These are phyloP conservation scores for Eciton burchellii DNA, from an alignment of 1,140 invertebrate genomes.

Conservation along the genomic window DNA sequence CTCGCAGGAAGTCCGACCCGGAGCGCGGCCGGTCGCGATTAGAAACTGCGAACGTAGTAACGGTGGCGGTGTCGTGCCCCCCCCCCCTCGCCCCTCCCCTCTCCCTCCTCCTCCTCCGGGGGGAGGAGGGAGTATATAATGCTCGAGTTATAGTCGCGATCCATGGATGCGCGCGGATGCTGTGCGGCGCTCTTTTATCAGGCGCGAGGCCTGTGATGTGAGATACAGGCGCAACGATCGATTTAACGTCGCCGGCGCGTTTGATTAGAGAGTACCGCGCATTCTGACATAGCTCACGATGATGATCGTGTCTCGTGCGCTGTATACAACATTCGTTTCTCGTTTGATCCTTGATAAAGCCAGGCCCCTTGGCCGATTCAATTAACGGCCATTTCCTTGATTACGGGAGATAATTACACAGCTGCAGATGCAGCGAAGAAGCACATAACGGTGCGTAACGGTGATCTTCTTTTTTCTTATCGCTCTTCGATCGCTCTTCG, in stretches of 20 bases:
- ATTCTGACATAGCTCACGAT: background rate
- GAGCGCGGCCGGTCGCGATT: conserved; percentile 50
- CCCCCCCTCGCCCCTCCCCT: no score
- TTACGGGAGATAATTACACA: conserved; percentile 8
- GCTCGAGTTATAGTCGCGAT: background rate
- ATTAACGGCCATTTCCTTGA: conserved; percentile 38
- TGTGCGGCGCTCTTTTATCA: background rate
- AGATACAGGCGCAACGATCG: background rate
- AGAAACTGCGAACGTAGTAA: background rate
- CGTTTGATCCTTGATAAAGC: conserved; percentile 16
- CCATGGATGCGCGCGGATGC: background rate
- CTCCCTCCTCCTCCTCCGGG: no score
- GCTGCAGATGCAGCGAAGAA: no score
- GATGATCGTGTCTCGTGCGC: background rate
- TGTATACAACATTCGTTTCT: background rate
- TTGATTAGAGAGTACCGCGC: conserved; percentile 24
- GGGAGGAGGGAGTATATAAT: no score
- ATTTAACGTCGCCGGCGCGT: background rate
- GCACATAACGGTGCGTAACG: background rate
- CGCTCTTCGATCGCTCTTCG: no score
- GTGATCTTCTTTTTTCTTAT: background rate
- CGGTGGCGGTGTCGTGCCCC: background rate
- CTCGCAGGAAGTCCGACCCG: conserved; percentile 11
- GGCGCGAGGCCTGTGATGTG: background rate
- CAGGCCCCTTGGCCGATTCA: conserved; percentile 21